Evolutionary conservation across 2,113 vertebrate genomes (phyloP).

Genomic region (Gorsachius goisagi): DNA sequence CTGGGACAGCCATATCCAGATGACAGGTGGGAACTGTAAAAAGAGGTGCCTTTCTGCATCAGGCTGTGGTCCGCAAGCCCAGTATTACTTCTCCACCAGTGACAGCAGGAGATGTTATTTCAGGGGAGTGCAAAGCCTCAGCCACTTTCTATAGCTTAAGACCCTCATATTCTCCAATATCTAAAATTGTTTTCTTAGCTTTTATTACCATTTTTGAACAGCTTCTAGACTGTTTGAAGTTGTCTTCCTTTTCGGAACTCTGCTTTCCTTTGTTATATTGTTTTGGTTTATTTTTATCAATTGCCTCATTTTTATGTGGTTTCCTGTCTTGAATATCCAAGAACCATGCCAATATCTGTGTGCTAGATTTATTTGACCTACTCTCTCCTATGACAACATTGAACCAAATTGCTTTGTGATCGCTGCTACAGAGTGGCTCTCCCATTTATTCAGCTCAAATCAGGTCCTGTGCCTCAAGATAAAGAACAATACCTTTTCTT

Average conservation of each 20-base stretch:
- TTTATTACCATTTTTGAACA: background rate
- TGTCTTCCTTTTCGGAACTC: background rate
- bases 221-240: background rate
- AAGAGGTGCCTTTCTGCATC: background rate
- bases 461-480: background rate
- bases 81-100: background rate
- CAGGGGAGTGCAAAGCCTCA: background rate
- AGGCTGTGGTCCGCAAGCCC: background rate
- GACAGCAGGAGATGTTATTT: background rate
- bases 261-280: rapidly evolving
- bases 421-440: background rate
- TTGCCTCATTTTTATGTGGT: background rate
- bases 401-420: background rate
- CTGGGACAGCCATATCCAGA: background rate
- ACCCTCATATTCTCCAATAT: background rate
- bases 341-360: background rate
- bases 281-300: background rate
- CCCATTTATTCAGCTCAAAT: background rate
- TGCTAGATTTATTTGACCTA: background rate
- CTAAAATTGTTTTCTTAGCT: background rate
- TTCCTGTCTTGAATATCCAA: background rate
- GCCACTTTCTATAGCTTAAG: background rate
- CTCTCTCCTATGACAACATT: background rate
- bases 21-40: background rate
- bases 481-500: background rate